Percentiles rank a stretch among this genome's conserved stretches.
Evolutionary conservation across 1,140 invertebrate genomes (phyloP).

Genomic region (Caenorhabditis remanei): DNA sequence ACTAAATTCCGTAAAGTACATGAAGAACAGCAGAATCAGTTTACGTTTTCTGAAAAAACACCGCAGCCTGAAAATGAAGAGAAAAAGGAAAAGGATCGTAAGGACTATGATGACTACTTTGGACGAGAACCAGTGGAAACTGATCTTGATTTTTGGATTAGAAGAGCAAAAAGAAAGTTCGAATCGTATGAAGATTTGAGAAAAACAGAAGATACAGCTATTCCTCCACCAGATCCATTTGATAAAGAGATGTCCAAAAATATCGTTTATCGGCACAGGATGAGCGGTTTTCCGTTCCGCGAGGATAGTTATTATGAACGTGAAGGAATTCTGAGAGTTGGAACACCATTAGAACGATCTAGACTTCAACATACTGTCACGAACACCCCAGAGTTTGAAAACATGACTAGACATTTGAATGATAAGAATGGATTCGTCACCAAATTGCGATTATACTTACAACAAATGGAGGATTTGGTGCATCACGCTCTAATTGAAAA

Average conservation of each 20-base stretch:
- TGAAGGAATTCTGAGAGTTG: conserved; percentile 22
- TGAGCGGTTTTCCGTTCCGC: no score
- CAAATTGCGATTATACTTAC: conserved; percentile 22
- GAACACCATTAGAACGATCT: background rate
- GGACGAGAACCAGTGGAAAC: background rate
- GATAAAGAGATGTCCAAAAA: background rate
- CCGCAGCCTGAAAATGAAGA: background rate
- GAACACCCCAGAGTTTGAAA: conserved; percentile 16
- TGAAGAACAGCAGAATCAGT: background rate
- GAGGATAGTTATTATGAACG: background rate
- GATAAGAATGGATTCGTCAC: conserved; percentile 11
- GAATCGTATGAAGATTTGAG: background rate
- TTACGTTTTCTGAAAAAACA: background rate
- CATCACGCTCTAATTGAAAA: background rate
- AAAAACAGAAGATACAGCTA: background rate
- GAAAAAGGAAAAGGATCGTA: background rate
- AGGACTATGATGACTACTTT: background rate
- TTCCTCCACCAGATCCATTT: background rate
- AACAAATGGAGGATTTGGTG: conserved; percentile 31
- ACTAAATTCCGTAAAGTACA: background rate
- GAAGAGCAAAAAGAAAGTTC: background rate
- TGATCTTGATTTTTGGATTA: background rate
- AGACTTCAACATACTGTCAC: background rate
- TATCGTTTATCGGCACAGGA: no score
- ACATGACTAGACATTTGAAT: conserved; percentile 25